Evolutionary conservation across 2,888 invertebrate genomes (phyloP), one percentile per base, ranked within the genome.

Genomic region (Thereva nobilitata): DNA sequence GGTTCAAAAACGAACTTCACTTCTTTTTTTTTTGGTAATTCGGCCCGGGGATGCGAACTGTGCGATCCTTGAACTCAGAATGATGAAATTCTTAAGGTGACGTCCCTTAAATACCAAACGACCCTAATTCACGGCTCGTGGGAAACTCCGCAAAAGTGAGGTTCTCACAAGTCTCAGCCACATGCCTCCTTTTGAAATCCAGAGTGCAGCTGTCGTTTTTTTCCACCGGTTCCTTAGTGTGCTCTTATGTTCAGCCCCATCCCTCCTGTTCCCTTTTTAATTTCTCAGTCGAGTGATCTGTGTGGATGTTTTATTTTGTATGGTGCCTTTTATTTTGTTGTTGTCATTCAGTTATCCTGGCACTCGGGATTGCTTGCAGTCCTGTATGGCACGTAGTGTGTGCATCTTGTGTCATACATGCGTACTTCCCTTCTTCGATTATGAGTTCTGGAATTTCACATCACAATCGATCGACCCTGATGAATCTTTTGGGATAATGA

Each of bases 81-180:
- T 57, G 57, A 57, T 45, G 34, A 57, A n/a, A 56, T 34, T 44
- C 56, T 40, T 42, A 1, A 41, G 56, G 4, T n/a, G 42, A 7
- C 56, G 44, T 56, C n/a, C 42, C 38, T 53, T 64, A 49, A 53
- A 64, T 64, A 64, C 63, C 34, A 12, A 52, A 37, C 49, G 61
- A 41, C 42, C 40, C 41, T 56, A 56, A 56, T 56, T 56, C 57
- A 45, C 57, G 79, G 80, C 78, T 79, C 79, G 79, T 79, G 79
- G 79, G 79, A 79, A 79, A 78, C 75, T 75, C 75, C 73, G 73
- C 74, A 74, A 77, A 78, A 78, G 75, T 77, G 73, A 79, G 77
- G 78, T 79, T 79, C 79, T 77, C 79, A 79, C 79, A 79, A 75
- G 75, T 74, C 74, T 76, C 76, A 73, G 75, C 75, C 78, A 78